Conservation (phyloP, 2,797 vertebrate genomes). For the Salarias fasciatus region DNA sequence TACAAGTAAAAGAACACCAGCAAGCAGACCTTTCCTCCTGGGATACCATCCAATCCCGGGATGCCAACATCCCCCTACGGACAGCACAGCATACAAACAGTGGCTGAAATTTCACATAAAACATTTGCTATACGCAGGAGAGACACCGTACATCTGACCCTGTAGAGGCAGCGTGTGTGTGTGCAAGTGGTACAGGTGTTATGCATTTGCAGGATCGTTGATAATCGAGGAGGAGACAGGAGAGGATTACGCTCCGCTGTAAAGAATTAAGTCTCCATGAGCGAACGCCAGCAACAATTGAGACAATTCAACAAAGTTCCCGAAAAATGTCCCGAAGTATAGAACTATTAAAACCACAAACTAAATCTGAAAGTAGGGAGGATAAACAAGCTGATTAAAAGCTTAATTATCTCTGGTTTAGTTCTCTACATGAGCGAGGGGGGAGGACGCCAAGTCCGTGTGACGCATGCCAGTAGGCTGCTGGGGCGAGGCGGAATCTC, state of each 20-base stretch:
- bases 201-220: too few relatives aligned
- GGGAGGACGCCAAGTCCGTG: constrained; percentile 35
- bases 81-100: constrained; percentile 75
- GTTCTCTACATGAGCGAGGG: constrained; percentile 18
- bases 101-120: constrained; percentile 18
- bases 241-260: not conserved
- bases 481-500: constrained; percentile 20
- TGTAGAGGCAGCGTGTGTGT: too few relatives aligned
- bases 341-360: constrained; percentile 31
- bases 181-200: too few relatives aligned
- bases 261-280: constrained; percentile 2
- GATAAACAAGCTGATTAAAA: constrained; percentile 53
- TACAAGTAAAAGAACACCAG: constrained; percentile 46
- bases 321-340: constrained; percentile 5
- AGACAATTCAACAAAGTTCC: constrained; percentile 4
- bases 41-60: constrained; percentile 88
- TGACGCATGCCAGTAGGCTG: constrained; percentile 34
- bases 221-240: too few relatives aligned
- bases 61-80: constrained; percentile 90
- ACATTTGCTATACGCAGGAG: too few relatives aligned
- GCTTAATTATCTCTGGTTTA: constrained; percentile 46
- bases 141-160: too few relatives aligned
- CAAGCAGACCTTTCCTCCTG: constrained; percentile 92
- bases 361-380: constrained; percentile 23
- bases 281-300: not conserved